Evolutionary conservation across 2,113 vertebrate genomes (phyloP), one percentile per base, ranked within the genome.

Genomic region (Fukomys damarensis): DNA sequence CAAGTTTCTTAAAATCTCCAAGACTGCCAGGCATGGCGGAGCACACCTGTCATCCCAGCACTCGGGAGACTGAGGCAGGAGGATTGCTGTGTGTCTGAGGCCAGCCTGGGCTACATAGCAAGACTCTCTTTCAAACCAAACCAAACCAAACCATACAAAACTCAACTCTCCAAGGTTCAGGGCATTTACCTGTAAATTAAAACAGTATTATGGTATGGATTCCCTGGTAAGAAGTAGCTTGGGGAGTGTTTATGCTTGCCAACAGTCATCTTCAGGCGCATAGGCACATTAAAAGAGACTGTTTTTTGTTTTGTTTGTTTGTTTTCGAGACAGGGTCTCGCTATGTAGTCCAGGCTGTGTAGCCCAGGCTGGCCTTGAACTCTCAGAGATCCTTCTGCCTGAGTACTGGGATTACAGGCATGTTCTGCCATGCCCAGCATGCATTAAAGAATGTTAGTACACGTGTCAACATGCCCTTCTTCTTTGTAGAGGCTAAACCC

Each of bases 1-100:
- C 32, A 91, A 70, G 59, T 70, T 93, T 85, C 83, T 85, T 88
- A 94, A 96, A 49, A 89, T 87, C 9, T n/a, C 38, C 17, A 22
- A 59, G 58, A 7, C 58, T 22, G 58, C 58, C 7, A 22, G 58
- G 58, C 58, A 26, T 26, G 22, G 59, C 26, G 59, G 59, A 4
- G 6, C 59, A 61, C 7, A 8, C 59, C 22, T 61, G 59, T 61
- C 22, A 61, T 61, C 59, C 59, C 22, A 61, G 22, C 20, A 59
- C 58, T 26, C 6, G 7, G 59, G 59, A 61, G 59, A 24, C 22
- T 61, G 59, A 61, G 59, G 59, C 59, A 61, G 59, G 59, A 61
- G 22, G 59, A 26, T 26, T 8, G 24, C 22, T 61, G 59, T 61
- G 22, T 26, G 59, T 61, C 22, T 26, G 59, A 61, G 59, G 59